These are phyloP conservation scores for Cyphomyrus plagiostoma DNA, from an alignment of 2,113 vertebrate species.

Conservation along the genomic window DNA sequence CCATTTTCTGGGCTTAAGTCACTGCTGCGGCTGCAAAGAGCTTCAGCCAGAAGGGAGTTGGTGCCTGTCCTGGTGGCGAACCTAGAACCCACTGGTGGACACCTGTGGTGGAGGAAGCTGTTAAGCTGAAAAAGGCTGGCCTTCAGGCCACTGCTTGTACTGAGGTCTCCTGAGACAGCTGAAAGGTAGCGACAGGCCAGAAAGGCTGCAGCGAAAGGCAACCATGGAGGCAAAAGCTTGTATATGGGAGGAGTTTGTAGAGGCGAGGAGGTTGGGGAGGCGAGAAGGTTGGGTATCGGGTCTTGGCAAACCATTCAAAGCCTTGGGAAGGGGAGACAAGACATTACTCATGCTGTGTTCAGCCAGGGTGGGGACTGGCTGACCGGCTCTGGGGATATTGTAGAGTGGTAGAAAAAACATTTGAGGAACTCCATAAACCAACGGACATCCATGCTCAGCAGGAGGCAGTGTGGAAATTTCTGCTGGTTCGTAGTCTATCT, in stretches of 20 bases:
- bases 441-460: neutral
- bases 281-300: neutral
- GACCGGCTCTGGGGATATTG: neutral
- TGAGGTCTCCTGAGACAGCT: neutral
- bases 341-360: neutral
- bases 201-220: neutral
- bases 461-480: neutral
- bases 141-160: neutral
- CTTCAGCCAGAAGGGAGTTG: neutral
- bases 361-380: neutral
- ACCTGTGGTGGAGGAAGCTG: neutral
- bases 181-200: neutral
- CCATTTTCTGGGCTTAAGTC: neutral
- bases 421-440: neutral
- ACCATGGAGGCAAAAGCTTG: neutral
- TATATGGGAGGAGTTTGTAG: neutral
- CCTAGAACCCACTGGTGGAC: neutral
- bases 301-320: neutral
- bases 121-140: neutral
- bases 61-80: neutral
- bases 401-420: neutral
- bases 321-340: neutral
- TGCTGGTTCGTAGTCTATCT: neutral
- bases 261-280: neutral
- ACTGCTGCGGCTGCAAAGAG: neutral